Percentiles rank a stretch among this genome's conserved stretches.
phyloP scores from a whole-genome alignment of 1,140 invertebrate genomes.

The Ostrea edulis region DNA sequence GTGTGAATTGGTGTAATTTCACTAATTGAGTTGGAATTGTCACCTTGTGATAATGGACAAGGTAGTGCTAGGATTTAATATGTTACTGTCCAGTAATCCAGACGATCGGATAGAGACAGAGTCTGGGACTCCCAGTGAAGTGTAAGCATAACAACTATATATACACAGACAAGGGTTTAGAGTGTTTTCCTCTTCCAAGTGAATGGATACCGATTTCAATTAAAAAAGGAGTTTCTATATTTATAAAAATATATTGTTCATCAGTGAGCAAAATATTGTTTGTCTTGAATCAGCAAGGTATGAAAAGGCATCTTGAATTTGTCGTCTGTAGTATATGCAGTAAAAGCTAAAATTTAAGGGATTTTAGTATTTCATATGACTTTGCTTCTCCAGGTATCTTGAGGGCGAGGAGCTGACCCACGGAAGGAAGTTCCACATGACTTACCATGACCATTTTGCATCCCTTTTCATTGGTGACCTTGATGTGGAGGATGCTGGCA shows the following conservation, averaged over 20 bases:
- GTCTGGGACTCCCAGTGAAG: not conserved
- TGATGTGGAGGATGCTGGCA: constrained; percentile 91
- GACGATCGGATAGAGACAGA: not conserved
- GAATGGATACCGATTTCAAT: too few species aligned
- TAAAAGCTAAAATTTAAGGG: too few species aligned
- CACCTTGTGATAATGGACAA: not conserved
- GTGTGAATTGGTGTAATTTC: not conserved
- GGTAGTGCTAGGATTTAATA: constrained; percentile 7
- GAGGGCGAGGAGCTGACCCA: constrained; percentile 70
- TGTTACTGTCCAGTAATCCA: not conserved
- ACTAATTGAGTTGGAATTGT: not conserved
- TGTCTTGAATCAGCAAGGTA: too few species aligned
- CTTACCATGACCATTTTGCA: constrained; percentile 72
- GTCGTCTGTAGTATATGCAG: too few species aligned
- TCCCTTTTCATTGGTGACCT: constrained; percentile 92
- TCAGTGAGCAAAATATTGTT: too few species aligned
- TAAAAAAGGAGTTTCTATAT: too few species aligned
- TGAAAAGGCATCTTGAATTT: too few species aligned
- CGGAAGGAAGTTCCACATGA: constrained; percentile 68
- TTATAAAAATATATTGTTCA: too few species aligned
- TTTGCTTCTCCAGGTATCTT: constrained; percentile 66
- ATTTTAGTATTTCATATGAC: too few species aligned
- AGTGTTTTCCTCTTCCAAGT: too few species aligned
- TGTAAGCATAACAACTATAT: not conserved
- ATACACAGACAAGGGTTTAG: too few species aligned